phyloP scores from a whole-genome alignment of 2,888 invertebrate genomes.

The Litoditis marina region DNA sequence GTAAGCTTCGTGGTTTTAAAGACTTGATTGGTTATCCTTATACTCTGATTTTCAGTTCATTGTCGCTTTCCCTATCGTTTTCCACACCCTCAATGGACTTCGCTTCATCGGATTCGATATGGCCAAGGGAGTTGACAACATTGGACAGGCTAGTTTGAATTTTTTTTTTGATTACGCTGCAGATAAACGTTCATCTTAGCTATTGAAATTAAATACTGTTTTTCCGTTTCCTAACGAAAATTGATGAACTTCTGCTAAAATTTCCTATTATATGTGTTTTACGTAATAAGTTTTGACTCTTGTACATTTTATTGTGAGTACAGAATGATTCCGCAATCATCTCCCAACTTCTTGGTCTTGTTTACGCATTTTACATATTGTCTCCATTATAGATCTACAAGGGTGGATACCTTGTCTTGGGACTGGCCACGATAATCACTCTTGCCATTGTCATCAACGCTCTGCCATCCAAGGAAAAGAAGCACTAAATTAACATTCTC shows the following conservation, averaged over 20 bases:
- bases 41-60: conserved; percentile 55
- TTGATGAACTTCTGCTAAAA: too few species aligned
- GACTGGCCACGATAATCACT: conserved; percentile 51
- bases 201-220: conserved; percentile 1
- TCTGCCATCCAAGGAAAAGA: conserved; percentile 33
- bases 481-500: conserved; percentile 18
- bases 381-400: conserved; percentile 58
- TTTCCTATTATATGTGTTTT: neutral
- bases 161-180: neutral
- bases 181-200: neutral
- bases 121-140: conserved; percentile 51
- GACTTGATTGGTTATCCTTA: neutral
- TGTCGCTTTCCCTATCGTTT: conserved; percentile 60
- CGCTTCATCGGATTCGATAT: conserved; percentile 60
- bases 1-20: neutral
- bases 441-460: conserved; percentile 49
- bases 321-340: too few species aligned
- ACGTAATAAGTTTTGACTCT: too few species aligned
- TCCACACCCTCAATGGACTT: conserved; percentile 61
- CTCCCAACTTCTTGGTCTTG: neutral
- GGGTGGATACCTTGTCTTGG: conserved; percentile 59
- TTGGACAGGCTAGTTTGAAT: conserved; percentile 34
- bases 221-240: too few species aligned
- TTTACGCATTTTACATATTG: conserved; percentile 3
- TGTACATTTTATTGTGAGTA: too few species aligned